Conservation (phyloP, 2,797 vertebrate species). For the Xiphorhynchus erythropygius region DNA sequence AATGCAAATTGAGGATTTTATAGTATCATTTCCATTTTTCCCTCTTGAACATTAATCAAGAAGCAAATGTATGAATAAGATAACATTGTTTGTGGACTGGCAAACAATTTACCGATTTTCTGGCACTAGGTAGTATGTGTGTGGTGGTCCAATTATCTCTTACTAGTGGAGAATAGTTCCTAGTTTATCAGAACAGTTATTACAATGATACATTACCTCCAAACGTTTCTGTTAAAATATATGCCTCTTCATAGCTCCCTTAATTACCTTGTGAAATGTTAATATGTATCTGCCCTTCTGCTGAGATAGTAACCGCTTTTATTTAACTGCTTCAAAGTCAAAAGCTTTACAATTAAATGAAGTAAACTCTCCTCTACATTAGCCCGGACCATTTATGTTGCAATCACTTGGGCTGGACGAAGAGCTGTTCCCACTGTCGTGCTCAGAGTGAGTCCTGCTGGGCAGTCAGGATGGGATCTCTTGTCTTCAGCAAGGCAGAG, state of each 20-base stretch:
- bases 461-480: background rate
- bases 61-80: slow-evolving; percentile 4
- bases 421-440: background rate
- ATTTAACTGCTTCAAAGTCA: background rate
- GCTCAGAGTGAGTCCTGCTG: background rate
- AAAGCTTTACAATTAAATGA: background rate
- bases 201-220: background rate
- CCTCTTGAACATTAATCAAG: background rate
- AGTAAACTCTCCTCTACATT: background rate
- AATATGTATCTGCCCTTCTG: background rate
- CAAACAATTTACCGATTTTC: background rate
- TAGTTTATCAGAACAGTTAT: background rate
- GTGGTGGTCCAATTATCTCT: background rate
- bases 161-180: background rate
- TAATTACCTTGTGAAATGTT: background rate
- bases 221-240: background rate
- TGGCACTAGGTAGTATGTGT: background rate
- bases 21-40: background rate
- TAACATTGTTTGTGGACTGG: background rate
- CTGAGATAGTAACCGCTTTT: background rate
- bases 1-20: slow-evolving; percentile 4
- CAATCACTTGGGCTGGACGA: background rate
- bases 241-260: background rate
- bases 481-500: background rate
- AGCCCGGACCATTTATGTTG: background rate